Evolutionary conservation across 2,113 vertebrate species (phyloP), one percentile per base, ranked within the genome.

Genomic region (Heterotis niloticus): DNA sequence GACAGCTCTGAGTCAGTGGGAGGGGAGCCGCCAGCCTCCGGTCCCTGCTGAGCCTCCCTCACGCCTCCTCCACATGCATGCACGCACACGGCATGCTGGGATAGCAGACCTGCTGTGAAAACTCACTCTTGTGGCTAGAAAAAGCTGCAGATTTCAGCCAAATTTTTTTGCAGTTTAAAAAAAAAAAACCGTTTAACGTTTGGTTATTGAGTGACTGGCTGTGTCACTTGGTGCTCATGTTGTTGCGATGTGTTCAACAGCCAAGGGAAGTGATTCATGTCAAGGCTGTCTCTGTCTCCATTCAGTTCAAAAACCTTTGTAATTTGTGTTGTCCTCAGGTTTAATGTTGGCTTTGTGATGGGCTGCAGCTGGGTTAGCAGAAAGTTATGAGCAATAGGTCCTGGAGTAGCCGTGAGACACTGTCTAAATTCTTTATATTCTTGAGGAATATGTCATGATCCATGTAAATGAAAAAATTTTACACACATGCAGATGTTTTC

Each of bases 1-100:
- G 80, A 77, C 80, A 79, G 74, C 72, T 57, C 68, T 79, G 78
- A 79, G 80, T 83, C 80, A 82, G 51, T 80, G 29, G 68, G 59
- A 29, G 69, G 78, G 66, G 64, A 9, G 10, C 66, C 56, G 54
- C 77, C 66, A 78, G 77, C 65, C 77, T 78, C 77, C 14, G 56
- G 77, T 29, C 66, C 26, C 77, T 23, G 26, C 72, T 57, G 69
- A 72, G 69, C 51, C 1, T 52, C 71, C 18, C 72, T 12, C 56
- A 28, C 77, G 20, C 74, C 28, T 11, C 54, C 59, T 18, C 2
- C 10, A 12, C 74, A 62, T 44, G 34, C 34, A 44, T 7, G 34
- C 34, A 44, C 34, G 7, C 7, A 44, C 34, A 44, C 34, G 7
- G 34, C 34, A 7, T 44, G 34, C 34, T 78, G 77, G 77, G 77